A percentile compares a stretch with the other conserved stretches of the same genome.
These are phyloP conservation scores for Pachypanchax playfairii DNA, from an alignment of 2,113 vertebrate genomes.

Conservation along the genomic window DNA sequence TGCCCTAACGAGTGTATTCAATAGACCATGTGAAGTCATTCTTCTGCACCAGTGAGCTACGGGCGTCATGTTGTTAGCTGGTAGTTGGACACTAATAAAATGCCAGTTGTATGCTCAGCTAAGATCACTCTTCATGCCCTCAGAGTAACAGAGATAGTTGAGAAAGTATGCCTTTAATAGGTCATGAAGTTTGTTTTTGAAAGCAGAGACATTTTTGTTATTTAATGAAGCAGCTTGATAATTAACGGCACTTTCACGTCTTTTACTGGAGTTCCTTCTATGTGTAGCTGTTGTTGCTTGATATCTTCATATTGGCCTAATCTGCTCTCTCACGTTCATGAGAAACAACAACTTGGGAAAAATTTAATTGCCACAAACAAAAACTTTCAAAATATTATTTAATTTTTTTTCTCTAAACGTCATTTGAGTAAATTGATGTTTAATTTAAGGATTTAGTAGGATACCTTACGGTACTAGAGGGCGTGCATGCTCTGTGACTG, in stretches of 20 bases:
- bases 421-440: no score
- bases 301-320: no score
- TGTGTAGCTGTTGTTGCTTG: no score
- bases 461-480: no score
- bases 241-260: background rate
- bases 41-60: conserved; percentile 45
- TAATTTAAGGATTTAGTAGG: no score
- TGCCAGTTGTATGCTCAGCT: conserved; percentile 23
- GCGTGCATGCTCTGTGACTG: no score
- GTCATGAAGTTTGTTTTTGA: background rate
- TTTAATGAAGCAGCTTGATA: background rate
- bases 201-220: background rate
- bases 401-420: no score
- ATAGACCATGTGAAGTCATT: conserved; percentile 30
- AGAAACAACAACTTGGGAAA: no score
- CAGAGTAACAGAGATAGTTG: background rate
- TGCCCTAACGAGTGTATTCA: conserved; percentile 22
- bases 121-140: conserved; percentile 5
- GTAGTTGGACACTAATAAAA: conserved; percentile 43
- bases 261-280: background rate
- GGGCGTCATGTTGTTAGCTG: conserved; percentile 22
- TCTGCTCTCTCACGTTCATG: no score
- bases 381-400: no score
- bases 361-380: no score
- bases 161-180: conserved; percentile 1